phyloP scores from a whole-genome alignment of 1,140 invertebrate species.

The Dryas iulia region DNA sequence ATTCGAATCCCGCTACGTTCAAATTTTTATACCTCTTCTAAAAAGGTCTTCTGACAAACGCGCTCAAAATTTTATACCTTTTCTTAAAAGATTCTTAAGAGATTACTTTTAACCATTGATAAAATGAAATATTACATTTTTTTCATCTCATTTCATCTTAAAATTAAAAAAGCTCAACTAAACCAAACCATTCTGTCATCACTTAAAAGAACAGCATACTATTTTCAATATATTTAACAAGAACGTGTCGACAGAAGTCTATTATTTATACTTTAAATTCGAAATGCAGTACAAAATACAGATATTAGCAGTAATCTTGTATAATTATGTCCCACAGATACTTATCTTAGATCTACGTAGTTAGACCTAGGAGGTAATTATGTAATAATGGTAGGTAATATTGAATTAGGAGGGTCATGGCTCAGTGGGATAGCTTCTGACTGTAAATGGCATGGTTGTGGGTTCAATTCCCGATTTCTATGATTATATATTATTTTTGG shows the following conservation, averaged over 20 bases:
- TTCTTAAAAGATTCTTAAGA: no score
- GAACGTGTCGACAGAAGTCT: neutral
- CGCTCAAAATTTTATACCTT: no score
- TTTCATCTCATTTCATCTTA: no score
- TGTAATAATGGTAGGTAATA: neutral
- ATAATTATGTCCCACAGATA: slow-evolving; percentile 6
- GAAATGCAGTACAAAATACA: slow-evolving; percentile 4
- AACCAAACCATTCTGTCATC: neutral
- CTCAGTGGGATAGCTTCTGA: neutral
- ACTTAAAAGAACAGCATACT: neutral
- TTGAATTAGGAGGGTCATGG: neutral
- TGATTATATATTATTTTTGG: no score
- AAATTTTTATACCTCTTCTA: no score
- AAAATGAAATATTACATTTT: no score
- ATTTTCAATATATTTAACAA: slow-evolving; percentile 2
- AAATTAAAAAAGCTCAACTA: no score
- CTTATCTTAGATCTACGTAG: slow-evolving; percentile 2
- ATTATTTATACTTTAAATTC: neutral
- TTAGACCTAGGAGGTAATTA: neutral
- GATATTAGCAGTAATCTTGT: slow-evolving; percentile 11
- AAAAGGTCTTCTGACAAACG: no score
- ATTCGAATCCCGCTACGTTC: no score
- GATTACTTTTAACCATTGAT: no score
- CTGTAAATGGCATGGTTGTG: neutral
- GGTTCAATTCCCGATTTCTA: neutral